phyloP scores from a whole-genome alignment of 2,797 vertebrate genomes.

The Siniperca scherzeri region DNA sequence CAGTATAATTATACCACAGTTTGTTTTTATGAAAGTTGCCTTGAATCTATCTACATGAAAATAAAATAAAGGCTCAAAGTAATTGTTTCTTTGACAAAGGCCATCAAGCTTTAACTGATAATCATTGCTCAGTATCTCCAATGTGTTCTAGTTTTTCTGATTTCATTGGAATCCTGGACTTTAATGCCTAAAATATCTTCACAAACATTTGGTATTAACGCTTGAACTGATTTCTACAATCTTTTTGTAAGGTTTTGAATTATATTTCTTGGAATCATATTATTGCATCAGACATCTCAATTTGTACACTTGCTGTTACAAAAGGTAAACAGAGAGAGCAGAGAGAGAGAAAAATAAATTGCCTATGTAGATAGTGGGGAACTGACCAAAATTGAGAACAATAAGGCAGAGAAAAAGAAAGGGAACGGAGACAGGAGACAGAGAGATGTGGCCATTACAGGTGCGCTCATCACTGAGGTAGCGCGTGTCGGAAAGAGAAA shows the following conservation, averaged over 20 bases:
- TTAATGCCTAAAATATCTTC: neutral
- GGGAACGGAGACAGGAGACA: slow-evolving; percentile 50
- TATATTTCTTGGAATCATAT: neutral
- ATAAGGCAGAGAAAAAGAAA: slow-evolving; percentile 53
- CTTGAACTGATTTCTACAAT: neutral
- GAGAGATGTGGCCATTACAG: slow-evolving; percentile 84
- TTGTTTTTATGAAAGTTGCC: neutral
- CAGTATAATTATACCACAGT: neutral
- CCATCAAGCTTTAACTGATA: neutral
- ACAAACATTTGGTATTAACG: neutral
- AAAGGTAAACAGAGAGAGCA: slow-evolving; percentile 35
- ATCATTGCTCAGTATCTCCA: neutral
- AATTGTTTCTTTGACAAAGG: neutral
- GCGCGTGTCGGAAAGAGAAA: slow-evolving; percentile 70
- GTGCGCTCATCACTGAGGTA: slow-evolving; percentile 84
- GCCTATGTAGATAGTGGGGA: slow-evolving; percentile 49
- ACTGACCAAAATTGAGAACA: slow-evolving; percentile 54
- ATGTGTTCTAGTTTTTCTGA: neutral
- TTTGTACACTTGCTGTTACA: slow-evolving; percentile 15
- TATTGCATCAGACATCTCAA: slow-evolving; percentile 1
- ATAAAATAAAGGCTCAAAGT: neutral
- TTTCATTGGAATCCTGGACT: rapidly evolving
- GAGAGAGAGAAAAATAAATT: slow-evolving; percentile 48
- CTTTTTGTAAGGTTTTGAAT: neutral
- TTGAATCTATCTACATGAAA: neutral